Base-by-base conservation (phyloP, 2,113 vertebrate species). In the Xenopus borealis region DNA sequence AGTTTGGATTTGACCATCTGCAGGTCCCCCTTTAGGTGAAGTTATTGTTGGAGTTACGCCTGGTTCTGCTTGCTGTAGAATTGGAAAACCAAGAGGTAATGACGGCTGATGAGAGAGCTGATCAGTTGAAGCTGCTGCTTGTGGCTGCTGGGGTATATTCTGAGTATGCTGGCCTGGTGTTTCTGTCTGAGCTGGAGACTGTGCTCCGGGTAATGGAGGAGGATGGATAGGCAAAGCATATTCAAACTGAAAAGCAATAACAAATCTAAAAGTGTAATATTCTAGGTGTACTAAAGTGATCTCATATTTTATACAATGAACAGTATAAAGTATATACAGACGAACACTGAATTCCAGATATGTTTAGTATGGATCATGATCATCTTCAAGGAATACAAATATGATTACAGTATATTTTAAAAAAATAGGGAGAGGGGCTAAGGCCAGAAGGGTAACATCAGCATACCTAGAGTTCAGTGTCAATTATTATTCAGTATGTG, bases 221-320 rank as follows among this genome's bases (percentile, higher is more conserved):
- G 77, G 83, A 10, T 81, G 80, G 20, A 83, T 81, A 40, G 80
- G 80, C 76, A 82, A 65, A 69, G 81, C 71, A 47, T 82, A 79
- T 81, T 88, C 80, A 72, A 77, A 74, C 72, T 88, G 81, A 58
- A 78, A 69, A 83, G 73, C 79, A 77, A 84, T 78, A 71, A 72
- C 66, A 82, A 78, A n/a, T 40, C 14, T 27, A 61, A 16, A 62
- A 12, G 33, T 40, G 33, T 40, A 40, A 40, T 6, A 40, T 40
- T 40, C 33, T 40, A 40, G 5, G 33, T 9, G 5, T 40, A 40
- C 33, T 40, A 40, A 7, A 40, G 33, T 1, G 3, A 6, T 40
- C 33, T 40, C 8, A 40, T 6, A 40, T 6, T 40, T 2, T 40
- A 40, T 40, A 7, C 33, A 40, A 40, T 40, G 33, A 7, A 40